These are phyloP conservation scores for Pasiphila rectangulata DNA, from an alignment of 2,888 invertebrate species.

Conservation along the genomic window DNA sequence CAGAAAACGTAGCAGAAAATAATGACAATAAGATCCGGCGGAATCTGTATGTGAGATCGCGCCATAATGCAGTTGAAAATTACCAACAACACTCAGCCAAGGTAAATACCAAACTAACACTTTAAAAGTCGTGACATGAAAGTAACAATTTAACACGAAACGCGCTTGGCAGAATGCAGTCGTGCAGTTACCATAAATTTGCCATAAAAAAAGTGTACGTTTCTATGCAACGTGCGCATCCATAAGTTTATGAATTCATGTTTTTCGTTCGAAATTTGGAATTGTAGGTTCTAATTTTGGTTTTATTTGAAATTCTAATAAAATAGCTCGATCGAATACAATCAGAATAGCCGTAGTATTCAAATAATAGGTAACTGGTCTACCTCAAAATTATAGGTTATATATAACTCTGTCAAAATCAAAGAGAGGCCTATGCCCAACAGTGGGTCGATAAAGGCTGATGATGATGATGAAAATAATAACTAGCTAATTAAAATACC, in stretches of 20 bases:
- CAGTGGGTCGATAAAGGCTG: too few species aligned
- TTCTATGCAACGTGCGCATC: constrained; percentile 12
- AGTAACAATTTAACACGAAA: constrained; percentile 17
- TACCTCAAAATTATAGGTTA: too few species aligned
- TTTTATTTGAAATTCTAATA: background rate
- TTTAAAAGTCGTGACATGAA: constrained; percentile 17
- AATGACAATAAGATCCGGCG: too few species aligned
- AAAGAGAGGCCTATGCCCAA: too few species aligned
- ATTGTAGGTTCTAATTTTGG: background rate
- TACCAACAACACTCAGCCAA: constrained; percentile 11
- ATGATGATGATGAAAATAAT: too few species aligned
- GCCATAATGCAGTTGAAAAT: constrained; percentile 9
- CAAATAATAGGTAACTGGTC: background rate
- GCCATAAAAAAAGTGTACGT: constrained; percentile 17
- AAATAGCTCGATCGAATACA: too few species aligned
- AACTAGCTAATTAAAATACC: too few species aligned
- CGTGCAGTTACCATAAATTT: constrained; percentile 15
- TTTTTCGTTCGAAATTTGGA: constrained; percentile 13
- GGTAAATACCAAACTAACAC: constrained; percentile 18
- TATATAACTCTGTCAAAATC: too few species aligned
- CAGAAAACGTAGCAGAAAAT: too few species aligned
- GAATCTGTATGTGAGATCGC: background rate
- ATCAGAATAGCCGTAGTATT: too few species aligned
- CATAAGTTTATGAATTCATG: constrained; percentile 7
- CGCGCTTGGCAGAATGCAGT: constrained; percentile 4